Conservation (phyloP, 1,140 invertebrate species). For the Aporrectodea caliginosa region DNA sequence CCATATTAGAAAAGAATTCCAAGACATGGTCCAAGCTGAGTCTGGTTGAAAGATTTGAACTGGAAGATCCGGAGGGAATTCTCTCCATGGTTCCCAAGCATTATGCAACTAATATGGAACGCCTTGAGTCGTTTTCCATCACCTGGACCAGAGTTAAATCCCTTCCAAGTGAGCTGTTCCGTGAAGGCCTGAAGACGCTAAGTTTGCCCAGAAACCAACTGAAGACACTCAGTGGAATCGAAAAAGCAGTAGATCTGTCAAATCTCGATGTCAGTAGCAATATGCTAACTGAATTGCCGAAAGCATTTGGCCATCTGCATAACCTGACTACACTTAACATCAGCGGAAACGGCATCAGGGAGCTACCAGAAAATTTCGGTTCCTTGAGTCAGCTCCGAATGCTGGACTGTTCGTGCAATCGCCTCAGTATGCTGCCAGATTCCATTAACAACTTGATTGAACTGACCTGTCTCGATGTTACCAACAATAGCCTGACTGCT, state of each 20-base stretch:
- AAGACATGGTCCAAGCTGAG: background rate
- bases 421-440: background rate
- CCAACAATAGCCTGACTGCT: background rate
- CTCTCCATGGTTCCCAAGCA: conserved; percentile 2
- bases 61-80: conserved; percentile 20
- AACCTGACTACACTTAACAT: conserved; percentile 6
- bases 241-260: conserved; percentile 1
- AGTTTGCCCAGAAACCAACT: conserved; percentile 11
- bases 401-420: conserved; percentile 17
- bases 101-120: background rate
- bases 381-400: conserved; percentile 3
- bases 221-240: conserved; percentile 3
- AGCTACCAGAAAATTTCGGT: conserved; percentile 5
- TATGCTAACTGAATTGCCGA: background rate
- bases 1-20: background rate
- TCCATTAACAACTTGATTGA: conserved; percentile 8
- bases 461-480: background rate
- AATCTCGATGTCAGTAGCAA: conserved; percentile 11
- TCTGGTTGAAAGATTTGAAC: conserved; percentile 9
- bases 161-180: conserved; percentile 8
- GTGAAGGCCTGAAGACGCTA: conserved; percentile 1
- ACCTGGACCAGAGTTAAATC: conserved; percentile 18
- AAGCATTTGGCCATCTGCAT: background rate
- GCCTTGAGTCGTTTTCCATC: conserved; percentile 11
- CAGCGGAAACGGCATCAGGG: background rate